Evolutionary conservation across 2,888 invertebrate genomes (phyloP).

Genomic region (Ligdia adustata): DNA sequence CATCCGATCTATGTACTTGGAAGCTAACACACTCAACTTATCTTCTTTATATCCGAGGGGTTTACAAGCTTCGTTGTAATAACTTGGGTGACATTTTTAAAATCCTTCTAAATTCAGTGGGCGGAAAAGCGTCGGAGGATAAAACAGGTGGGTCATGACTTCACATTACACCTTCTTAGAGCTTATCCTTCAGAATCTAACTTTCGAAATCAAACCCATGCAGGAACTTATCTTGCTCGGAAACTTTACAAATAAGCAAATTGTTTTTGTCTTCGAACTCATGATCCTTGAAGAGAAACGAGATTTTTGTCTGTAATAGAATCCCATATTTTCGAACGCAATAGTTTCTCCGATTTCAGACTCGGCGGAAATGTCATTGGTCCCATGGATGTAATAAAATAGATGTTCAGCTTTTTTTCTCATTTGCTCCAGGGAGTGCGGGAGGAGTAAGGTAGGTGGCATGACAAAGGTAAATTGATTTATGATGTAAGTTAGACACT

Average conservation of each 20-base stretch:
- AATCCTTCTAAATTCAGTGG: conserved; percentile 18
- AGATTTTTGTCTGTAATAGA: conserved; percentile 14
- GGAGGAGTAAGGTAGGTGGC: conserved; percentile 5
- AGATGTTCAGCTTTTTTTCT: conserved; percentile 38
- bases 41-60: conserved; percentile 24
- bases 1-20: conserved; percentile 35
- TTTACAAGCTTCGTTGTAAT: conserved; percentile 20
- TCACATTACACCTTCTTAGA: conserved; percentile 20
- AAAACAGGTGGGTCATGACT: conserved; percentile 18
- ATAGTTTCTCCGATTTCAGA: conserved; percentile 30
- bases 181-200: conserved; percentile 16
- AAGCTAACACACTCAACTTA: conserved; percentile 23
- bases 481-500: conserved; percentile 55
- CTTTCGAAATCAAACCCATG: conserved; percentile 15
- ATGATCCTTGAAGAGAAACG: conserved; percentile 13
- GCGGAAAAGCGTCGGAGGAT: conserved; percentile 16
- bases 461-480: conserved; percentile 53
- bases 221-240: conserved; percentile 11
- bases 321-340: conserved; percentile 24
- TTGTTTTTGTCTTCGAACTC: conserved; percentile 14
- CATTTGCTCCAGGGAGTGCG: conserved; percentile 35
- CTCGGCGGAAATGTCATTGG: conserved; percentile 28
- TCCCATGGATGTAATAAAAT: conserved; percentile 42
- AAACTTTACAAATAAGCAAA: conserved; percentile 22
- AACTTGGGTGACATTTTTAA: conserved; percentile 24